Evolutionary conservation across 2,113 vertebrate genomes (phyloP), one percentile per base, ranked within the genome.

Genomic region (Sprattus sprattus): DNA sequence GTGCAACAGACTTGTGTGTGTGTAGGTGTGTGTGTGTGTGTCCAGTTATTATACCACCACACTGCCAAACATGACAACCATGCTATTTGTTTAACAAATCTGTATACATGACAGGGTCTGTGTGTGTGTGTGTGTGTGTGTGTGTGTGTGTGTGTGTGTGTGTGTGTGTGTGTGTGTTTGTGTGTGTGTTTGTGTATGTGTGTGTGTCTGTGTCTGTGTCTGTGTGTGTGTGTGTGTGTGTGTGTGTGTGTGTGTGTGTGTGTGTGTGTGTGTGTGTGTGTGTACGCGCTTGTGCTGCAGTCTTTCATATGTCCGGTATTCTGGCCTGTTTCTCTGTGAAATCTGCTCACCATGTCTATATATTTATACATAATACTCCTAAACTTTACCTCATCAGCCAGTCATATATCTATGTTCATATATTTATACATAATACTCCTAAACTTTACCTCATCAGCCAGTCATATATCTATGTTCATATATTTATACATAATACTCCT

Each of bases 21-120:
- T 32, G n/a, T 71, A 7, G 10, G n/a, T 71, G 64, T 64, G 60
- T 25, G n/a, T 64, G 60, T 64, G 60, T 64, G 60, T 64, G 20
- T 5, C n/a, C 64, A 71, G 64, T 71, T 28, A 71, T 71, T 25
- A 71, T 15, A 71, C 7, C 64, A 71, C 6, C n/a, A 32, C 28
- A 9, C 9, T 32, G 64, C 32, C n/a, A 71, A 28, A 71, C 64
- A 32, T 20, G 20, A 71, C 64, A 71, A 32, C 64, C 57, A 20
- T 9, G n/a, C 81, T 47, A 85, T 84, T 87, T 90, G 85, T 81
- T 32, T 82, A 85, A 78, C 82, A 82, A 88, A 81, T 83, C 28
- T 60, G 78, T 52, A 83, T 80, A 39, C 11, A 16, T 81, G 39
- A 49, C n/a, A 11, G 80, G 44, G 22, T 71, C 50, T 82, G 45